Evolutionary conservation across 2,888 invertebrate genomes (phyloP).

Genomic region (Morpho helenor): DNA sequence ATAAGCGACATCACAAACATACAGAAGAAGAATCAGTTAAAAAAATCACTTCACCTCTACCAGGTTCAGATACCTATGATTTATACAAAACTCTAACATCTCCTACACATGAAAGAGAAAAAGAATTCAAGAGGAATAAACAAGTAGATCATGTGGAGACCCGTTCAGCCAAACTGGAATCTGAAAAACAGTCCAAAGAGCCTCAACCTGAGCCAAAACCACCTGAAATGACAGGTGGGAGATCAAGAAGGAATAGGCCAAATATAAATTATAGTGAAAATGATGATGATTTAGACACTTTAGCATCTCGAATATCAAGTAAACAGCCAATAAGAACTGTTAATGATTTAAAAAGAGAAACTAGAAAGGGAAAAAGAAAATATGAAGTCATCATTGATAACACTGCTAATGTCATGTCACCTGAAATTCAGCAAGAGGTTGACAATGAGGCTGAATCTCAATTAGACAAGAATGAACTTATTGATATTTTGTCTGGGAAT

Average conservation of each 20-base stretch:
- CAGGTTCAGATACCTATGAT: constrained; percentile 72
- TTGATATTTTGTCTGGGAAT: constrained; percentile 55
- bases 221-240: constrained; percentile 54
- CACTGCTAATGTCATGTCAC: constrained; percentile 29
- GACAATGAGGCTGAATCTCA: constrained; percentile 48
- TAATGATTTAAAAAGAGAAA: constrained; percentile 64
- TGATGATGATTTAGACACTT: constrained; percentile 72
- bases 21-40: constrained; percentile 57
- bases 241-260: constrained; percentile 68
- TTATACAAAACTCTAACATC: constrained; percentile 75
- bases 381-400: constrained; percentile 44
- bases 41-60: constrained; percentile 70
- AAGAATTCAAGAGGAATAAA: constrained; percentile 42
- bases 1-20: constrained; percentile 68
- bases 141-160: constrained; percentile 59
- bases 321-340: constrained; percentile 60
- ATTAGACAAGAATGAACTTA: constrained; percentile 52
- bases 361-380: constrained; percentile 59
- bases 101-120: constrained; percentile 53
- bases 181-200: constrained; percentile 56
- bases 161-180: constrained; percentile 56
- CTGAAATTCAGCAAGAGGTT: constrained; percentile 40
- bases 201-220: constrained; percentile 65
- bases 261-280: constrained; percentile 78
- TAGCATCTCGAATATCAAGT: constrained; percentile 59